These are phyloP conservation scores for Proteles cristata DNA, from an alignment of 2,113 vertebrate genomes.

Conservation along the genomic window DNA sequence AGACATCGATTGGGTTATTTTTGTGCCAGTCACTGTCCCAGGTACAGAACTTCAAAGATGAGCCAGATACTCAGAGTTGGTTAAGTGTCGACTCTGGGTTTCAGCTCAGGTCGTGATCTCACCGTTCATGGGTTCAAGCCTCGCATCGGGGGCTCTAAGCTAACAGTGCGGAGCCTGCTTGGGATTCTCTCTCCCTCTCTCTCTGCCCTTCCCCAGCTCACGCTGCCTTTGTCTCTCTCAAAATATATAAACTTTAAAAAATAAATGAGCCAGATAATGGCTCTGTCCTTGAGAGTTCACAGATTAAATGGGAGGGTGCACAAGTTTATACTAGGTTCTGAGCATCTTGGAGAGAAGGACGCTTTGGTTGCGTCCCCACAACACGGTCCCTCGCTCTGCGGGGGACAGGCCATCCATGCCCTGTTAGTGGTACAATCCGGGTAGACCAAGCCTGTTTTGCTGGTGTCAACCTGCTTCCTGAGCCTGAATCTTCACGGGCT, in stretches of 20 bases:
- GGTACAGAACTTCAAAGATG: neutral
- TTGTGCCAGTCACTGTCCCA: neutral
- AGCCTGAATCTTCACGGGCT: neutral
- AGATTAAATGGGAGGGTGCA: neutral
- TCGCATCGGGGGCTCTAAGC: too few species aligned
- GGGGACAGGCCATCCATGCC: rapidly evolving
- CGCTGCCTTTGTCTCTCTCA: too few species aligned
- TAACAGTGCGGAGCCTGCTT: too few species aligned
- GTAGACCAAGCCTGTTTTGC: neutral
- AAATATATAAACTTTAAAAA: too few species aligned
- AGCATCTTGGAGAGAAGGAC: neutral
- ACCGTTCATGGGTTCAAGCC: too few species aligned
- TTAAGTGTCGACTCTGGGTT: too few species aligned
- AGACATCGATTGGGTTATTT: neutral
- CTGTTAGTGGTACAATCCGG: neutral
- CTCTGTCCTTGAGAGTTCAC: neutral
- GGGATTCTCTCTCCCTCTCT: too few species aligned
- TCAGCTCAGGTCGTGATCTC: too few species aligned
- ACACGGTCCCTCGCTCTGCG: neutral
- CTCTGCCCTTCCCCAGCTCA: too few species aligned
- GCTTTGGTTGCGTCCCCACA: neutral
- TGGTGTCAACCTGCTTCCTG: neutral
- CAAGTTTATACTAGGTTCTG: neutral
- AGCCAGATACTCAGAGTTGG: neutral
- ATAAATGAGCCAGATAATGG: neutral